A percentile compares a stretch with the other conserved stretches of the same genome.
Conservation (phyloP, 2,797 vertebrate species). For the Enteromius argenteus region DNA sequence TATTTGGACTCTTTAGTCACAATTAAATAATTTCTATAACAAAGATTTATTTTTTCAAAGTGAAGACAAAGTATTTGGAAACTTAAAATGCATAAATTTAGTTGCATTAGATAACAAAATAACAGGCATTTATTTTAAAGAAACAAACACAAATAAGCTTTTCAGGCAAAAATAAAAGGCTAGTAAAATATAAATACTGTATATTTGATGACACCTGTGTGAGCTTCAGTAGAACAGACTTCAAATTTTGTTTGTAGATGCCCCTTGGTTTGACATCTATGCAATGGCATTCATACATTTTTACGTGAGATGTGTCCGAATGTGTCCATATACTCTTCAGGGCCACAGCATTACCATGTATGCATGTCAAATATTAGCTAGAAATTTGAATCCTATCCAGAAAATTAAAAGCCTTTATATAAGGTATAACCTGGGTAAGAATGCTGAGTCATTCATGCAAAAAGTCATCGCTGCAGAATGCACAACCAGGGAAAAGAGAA, state of each 20-base stretch:
- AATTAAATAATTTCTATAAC: background rate
- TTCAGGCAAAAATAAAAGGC: background rate
- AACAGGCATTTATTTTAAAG: background rate
- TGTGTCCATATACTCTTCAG: too few relatives aligned
- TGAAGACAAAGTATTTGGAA: background rate
- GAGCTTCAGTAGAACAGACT: background rate
- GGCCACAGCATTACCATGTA: background rate
- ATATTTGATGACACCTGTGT: background rate
- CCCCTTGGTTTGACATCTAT: background rate
- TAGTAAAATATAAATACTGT: background rate
- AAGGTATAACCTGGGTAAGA: slow-evolving; percentile 52
- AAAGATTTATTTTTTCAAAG: background rate
- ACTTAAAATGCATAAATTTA: background rate
- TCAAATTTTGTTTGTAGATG: background rate
- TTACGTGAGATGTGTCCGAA: background rate
- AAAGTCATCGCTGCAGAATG: slow-evolving; percentile 58
- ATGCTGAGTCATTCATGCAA: slow-evolving; percentile 61
- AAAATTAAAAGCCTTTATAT: slow-evolving; percentile 39
- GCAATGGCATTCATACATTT: slow-evolving; percentile 4
- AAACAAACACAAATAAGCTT: background rate
- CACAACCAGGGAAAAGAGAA: slow-evolving; percentile 52
- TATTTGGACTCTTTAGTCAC: background rate
- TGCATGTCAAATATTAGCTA: background rate
- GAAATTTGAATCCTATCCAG: background rate
- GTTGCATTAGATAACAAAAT: background rate